Base-by-base conservation (phyloP, 2,797 vertebrate species). In the Periophthalmus magnuspinnatus region DNA sequence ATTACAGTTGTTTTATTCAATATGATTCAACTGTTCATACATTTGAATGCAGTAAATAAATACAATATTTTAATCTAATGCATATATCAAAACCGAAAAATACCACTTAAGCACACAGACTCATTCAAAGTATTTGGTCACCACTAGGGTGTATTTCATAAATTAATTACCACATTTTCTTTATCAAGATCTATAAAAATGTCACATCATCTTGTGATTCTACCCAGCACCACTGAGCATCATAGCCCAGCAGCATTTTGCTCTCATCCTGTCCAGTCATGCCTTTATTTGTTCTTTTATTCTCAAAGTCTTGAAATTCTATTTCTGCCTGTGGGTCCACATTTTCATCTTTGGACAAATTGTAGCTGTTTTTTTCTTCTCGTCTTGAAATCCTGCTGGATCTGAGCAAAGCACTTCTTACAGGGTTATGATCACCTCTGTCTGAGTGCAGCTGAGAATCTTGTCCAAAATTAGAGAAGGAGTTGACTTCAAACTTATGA, bases 151-250 rank as follows among this genome's bases (percentile, higher is more conserved):
- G 17, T 50, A 50, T 50, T n/a, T 50, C 48, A 50, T 2, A 50
- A n/a, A 8, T 2, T 3, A n/a, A n/a, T n/a, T 7, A 19, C 17
- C 6, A 21, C 19, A 9, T 52, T 21, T 21, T 21, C 50, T 52
- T 52, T 5, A 36, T 60, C 17, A 58, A 58, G 28, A 58, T n/a
- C 94, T 93, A 98, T 75, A 97, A 84, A 89, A 95, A 96, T 0
- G 94, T 97, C 83, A 97, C 94, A 55, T 98, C 96, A 0, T 98
- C 95, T 77, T 95, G 94, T 67, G 95, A 96, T 83, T 96, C 94
- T 77, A 94, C 95, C 96, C 95, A 97, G 88, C 88, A 94, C 95
- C 95, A 97, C 72, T 94, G 95, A 68, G 93, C 82, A 67, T 96
- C 95, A 0, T 95, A 96, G 45, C 89, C 94, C 79, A 94, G 79